phyloP scores from a whole-genome alignment of 1,140 invertebrate species.

The Trichoplusia ni region DNA sequence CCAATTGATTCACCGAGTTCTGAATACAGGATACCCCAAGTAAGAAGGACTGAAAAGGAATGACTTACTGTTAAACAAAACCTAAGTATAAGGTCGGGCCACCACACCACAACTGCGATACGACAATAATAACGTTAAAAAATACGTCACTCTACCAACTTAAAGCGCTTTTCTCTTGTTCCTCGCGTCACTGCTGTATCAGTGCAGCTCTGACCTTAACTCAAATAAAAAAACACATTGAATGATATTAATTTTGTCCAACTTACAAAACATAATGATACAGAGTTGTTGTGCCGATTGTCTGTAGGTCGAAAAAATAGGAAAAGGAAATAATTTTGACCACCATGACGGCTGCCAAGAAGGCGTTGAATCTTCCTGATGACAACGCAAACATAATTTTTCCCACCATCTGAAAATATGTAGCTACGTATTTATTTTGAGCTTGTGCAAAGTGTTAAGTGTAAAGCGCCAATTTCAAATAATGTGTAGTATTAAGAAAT shows the following conservation, averaged over 20 bases:
- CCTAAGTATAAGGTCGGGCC: background rate
- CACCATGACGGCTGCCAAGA: conserved; percentile 90
- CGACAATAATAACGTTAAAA: no score
- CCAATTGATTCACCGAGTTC: conserved; percentile 88
- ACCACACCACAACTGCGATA: no score
- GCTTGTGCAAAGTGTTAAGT: no score
- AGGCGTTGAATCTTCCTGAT: conserved; percentile 82
- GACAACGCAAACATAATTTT: conserved; percentile 72
- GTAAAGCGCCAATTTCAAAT: no score
- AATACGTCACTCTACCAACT: no score
- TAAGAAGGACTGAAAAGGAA: conserved; percentile 82
- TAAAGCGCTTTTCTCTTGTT: no score
- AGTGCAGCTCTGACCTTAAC: no score
- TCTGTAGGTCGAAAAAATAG: conserved; percentile 90
- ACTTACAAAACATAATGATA: conserved; percentile 85
- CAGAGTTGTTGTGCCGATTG: conserved; percentile 88
- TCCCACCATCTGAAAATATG: conserved; percentile 68
- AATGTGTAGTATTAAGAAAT: no score
- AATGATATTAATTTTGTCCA: background rate
- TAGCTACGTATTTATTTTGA: background rate
- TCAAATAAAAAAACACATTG: background rate
- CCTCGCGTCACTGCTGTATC: no score
- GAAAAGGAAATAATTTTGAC: conserved; percentile 88
- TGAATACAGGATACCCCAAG: conserved; percentile 89
- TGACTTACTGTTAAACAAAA: conserved; percentile 1